Evolutionary conservation across 2,888 invertebrate genomes (phyloP), one percentile per base, ranked within the genome.

Genomic region (Catocala sponsa): DNA sequence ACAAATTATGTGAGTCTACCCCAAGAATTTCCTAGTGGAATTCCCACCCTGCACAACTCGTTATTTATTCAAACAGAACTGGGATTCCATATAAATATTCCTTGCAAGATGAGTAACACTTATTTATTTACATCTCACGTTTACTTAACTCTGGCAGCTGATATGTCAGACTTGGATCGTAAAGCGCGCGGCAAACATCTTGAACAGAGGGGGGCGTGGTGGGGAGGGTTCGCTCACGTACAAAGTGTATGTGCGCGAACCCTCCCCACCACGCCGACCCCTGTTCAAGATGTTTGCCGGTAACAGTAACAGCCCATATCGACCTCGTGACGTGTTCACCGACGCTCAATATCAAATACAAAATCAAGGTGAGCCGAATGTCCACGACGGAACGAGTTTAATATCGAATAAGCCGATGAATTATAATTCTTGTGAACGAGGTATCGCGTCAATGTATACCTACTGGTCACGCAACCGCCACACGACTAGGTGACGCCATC

Each of bases 351-450:
- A 75, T 66, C 61, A 59, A 52, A 42, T 41, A 58, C 59, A 57
- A 55, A 32, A 66, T 62, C 75, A 76, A 76, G 75, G 76, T 73
- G 55, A 73, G 47, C 50, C 38, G 54, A 56, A 44, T 61, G 51
- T 52, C 62, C 59, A 65, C 61, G 25, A 54, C 32, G 52, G 55
- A 75, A 68, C 76, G 56, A 51, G 73, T 76, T 73, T 68, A 32
- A 49, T 59, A 38, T 47, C 55, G 12, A 57, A 67, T 51, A 50
- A 44, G 9, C 48, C 51, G 54, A 54, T 48, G 56, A 65, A 64
- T 71, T 62, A 63, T 59, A 63, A 69, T 47, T 64, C 61, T 46
- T 33, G 61, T 48, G 38, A 51, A 12, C 75, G 55, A 59, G 61
- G 38, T 56, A 59, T 49, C 55, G 41, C 57, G 53, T 60, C 65